These are phyloP conservation scores for Tolypeutes matacus DNA, from an alignment of 2,797 vertebrate species.

Conservation along the genomic window DNA sequence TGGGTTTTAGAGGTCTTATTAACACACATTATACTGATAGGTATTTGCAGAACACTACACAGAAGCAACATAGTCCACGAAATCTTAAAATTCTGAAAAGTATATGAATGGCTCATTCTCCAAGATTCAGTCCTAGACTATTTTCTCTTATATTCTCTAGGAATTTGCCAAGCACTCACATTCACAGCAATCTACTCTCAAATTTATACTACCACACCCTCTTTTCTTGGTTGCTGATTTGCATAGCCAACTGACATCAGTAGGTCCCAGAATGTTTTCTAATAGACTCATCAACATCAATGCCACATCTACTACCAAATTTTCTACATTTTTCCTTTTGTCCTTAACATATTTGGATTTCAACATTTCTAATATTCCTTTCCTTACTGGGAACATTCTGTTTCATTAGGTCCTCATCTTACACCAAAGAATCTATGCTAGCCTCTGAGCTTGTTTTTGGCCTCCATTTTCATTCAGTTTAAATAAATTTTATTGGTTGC, in stretches of 20 bases:
- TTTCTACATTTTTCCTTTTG: background rate
- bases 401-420: background rate
- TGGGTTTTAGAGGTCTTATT: background rate
- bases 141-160: background rate
- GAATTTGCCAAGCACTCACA: background rate
- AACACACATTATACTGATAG: slow-evolving; percentile 4
- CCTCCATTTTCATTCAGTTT: background rate
- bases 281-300: background rate
- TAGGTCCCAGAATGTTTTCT: background rate
- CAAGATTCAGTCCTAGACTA: background rate
- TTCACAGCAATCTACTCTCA: background rate
- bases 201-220: background rate
- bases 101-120: background rate
- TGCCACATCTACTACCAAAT: background rate
- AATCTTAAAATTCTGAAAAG: background rate
- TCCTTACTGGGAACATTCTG: background rate
- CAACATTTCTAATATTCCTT: background rate
- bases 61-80: background rate
- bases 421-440: background rate
- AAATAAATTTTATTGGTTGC: background rate
- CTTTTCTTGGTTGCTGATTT: background rate
- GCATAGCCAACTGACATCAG: background rate
- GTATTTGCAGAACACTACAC: background rate
- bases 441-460: background rate
- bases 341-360: background rate